Base-by-base conservation (phyloP, 2,113 vertebrate genomes). In the Fulica atra region DNA sequence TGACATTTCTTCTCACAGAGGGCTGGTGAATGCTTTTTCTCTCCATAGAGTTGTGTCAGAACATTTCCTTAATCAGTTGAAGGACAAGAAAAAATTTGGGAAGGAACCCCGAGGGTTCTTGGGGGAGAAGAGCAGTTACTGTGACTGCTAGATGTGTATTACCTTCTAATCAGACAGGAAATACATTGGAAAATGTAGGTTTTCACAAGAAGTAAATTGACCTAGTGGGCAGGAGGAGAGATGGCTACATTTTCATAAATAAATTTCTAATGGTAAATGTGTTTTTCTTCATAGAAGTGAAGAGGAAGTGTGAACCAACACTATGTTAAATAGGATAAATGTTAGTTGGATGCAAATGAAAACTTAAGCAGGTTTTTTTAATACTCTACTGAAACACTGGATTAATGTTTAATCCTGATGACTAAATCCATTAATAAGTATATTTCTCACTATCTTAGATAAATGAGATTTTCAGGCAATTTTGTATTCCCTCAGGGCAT, bases 351-450 rank as follows among this genome's bases (percentile, higher is more conserved):
- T 73, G 31, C 33, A 81, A 83, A 73, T 19, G 24, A 42, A 76
- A 53, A 92, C 50, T 50, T 50, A 46, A 35, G 29, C 6, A 0
- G 0, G 68, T 81, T 76, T 76, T 89, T 77, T 78, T 53, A 36
- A 19, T 66, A 38, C 17, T 81, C n/a, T 10, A 15, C 20, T 79
- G 70, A 65, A 89, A 69, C 16, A 33, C 8, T 57, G 36, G 42
- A 81, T 77, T 94, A 83, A 64, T 68, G 29, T 50, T 88, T 92
- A 93, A 90, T 88, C 74, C 50, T 86, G 76, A 80, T 93, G 54
- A 90, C 35, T 90, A 88, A 88, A 83, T 79, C 31, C n/a, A 65
- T 88, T 94, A 87, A 89, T 84, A 79, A 36, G 36, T 81, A 33
- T 85, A 83, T 88, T 80, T 93, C 40, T 85, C 80, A 53, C 71